Evolutionary conservation across 2,797 vertebrate species (phyloP).

Genomic region (Glossophaga mutica): DNA sequence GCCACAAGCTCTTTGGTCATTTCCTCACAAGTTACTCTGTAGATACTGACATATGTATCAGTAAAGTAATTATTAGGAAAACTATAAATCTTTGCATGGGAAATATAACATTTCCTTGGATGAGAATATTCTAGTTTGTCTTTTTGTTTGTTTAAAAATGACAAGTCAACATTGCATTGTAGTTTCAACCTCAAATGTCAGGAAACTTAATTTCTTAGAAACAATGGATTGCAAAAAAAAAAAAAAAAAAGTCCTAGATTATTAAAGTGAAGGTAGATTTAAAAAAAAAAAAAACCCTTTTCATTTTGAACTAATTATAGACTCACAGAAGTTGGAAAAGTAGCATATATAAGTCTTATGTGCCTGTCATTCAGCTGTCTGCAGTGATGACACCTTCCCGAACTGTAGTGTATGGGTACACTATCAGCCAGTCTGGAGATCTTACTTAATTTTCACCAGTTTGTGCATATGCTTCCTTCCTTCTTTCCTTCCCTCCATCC

Average conservation of each 20-base stretch:
- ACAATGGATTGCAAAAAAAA: not conserved
- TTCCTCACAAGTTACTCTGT: not conserved
- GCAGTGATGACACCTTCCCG: not conserved
- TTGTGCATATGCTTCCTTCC: not conserved
- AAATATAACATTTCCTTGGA: not conserved
- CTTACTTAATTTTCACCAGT: not conserved
- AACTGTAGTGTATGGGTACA: not conserved
- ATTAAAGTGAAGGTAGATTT: not conserved
- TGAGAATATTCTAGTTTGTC: not conserved
- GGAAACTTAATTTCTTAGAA: conserved; percentile 14
- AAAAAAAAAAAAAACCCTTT: not conserved
- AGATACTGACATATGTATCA: not conserved
- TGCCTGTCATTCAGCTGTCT: not conserved
- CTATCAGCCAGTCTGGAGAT: not conserved
- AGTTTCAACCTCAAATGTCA: not conserved
- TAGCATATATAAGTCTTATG: not conserved
- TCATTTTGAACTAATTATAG: not conserved
- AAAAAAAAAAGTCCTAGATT: not conserved
- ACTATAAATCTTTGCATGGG: not conserved
- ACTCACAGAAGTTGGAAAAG: not conserved
- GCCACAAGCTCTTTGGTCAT: not conserved
- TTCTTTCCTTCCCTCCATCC: no score
- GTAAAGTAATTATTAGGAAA: not conserved
- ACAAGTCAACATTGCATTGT: not conserved
- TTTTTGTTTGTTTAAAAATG: not conserved